Percentiles rank a stretch among this genome's conserved stretches.
These are phyloP conservation scores for Solen grandis DNA, from an alignment of 1,140 invertebrate species.

Conservation along the genomic window DNA sequence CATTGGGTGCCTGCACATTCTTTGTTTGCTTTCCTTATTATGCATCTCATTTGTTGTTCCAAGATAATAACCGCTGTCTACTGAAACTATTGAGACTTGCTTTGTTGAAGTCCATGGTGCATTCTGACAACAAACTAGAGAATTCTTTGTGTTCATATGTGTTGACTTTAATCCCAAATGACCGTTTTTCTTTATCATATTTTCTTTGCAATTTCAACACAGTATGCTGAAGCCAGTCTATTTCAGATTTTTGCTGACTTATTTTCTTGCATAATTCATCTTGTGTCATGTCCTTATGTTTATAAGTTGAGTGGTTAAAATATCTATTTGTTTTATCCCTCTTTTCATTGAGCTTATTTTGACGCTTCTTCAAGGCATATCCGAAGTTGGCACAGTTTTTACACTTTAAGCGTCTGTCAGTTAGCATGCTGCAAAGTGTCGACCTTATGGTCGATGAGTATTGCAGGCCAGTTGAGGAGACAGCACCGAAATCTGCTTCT, in stretches of 20 bases:
- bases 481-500: background rate
- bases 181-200: background rate
- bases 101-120: slow-evolving; percentile 1
- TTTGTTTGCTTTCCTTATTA: slow-evolving; percentile 16
- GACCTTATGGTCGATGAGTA: background rate
- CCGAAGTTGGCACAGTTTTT: background rate
- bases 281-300: too few species aligned
- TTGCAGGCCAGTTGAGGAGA: background rate
- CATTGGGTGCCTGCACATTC: slow-evolving; percentile 63
- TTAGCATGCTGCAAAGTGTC: background rate
- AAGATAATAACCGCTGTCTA: slow-evolving; percentile 17
- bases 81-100: slow-evolving; percentile 16
- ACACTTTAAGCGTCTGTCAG: background rate
- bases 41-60: too few species aligned
- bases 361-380: background rate
- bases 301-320: too few species aligned
- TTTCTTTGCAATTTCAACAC: background rate
- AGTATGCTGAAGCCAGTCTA: background rate
- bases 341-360: background rate
- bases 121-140: slow-evolving; percentile 1
- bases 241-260: slow-evolving; percentile 8
- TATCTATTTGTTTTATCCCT: background rate
- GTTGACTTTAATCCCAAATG: background rate
- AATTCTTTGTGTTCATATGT: background rate
- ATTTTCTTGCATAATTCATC: slow-evolving; percentile 8